Evolutionary conservation across 1,140 invertebrate species (phyloP).

Genomic region (Phocides pigmalion): DNA sequence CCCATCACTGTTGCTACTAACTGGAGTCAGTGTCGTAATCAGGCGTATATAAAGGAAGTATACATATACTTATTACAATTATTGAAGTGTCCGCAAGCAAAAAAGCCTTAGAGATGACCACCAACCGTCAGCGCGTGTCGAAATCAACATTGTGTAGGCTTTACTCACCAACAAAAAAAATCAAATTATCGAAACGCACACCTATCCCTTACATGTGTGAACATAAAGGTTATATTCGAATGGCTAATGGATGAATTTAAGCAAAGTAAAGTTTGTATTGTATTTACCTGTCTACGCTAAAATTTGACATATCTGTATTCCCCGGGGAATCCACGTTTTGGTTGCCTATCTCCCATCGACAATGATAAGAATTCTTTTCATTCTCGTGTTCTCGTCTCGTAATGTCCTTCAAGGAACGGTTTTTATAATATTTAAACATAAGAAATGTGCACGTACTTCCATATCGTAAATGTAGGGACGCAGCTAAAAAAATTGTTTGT

Average conservation of each 20-base stretch:
- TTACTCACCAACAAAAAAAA: background rate
- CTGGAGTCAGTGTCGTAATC: too few relatives aligned
- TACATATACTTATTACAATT: too few relatives aligned
- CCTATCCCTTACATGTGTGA: background rate
- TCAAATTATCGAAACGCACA: background rate
- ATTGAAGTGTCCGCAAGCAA: too few relatives aligned
- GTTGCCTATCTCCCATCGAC: background rate
- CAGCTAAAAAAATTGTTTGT: too few relatives aligned
- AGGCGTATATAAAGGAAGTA: too few relatives aligned
- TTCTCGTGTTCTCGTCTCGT: background rate
- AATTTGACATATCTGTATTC: constrained; percentile 37
- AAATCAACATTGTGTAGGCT: constrained; percentile 23
- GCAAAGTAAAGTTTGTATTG: background rate
- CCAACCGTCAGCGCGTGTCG: constrained; percentile 44
- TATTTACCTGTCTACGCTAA: constrained; percentile 28
- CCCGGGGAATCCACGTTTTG: constrained; percentile 26
- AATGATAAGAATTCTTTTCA: constrained; percentile 7
- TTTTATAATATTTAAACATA: background rate
- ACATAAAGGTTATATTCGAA: background rate
- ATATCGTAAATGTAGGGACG: too few relatives aligned
- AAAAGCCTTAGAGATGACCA: constrained; percentile 26
- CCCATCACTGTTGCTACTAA: too few relatives aligned
- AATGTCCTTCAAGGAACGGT: background rate
- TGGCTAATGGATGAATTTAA: background rate
- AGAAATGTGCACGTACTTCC: constrained; percentile 4